Percentiles rank a stretch among this genome's conserved stretches.
phyloP scores from a whole-genome alignment of 2,888 invertebrate species.

The Eulithis prunata region DNA sequence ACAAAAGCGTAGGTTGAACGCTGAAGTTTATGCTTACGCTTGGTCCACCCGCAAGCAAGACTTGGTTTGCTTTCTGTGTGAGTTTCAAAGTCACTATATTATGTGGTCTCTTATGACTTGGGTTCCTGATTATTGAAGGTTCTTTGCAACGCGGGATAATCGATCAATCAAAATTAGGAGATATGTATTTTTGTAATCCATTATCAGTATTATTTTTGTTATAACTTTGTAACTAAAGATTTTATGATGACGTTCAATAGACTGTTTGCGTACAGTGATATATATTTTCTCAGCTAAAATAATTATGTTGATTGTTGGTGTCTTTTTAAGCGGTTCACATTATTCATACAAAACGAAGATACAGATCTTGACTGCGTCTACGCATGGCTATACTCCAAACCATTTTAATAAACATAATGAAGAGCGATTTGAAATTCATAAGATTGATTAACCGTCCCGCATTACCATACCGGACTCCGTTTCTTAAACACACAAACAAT shows the following conservation, averaged over 20 bases:
- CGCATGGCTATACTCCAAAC: constrained; percentile 26
- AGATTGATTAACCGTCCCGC: constrained; percentile 70
- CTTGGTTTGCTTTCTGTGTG: background rate
- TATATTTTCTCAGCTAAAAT: constrained; percentile 4
- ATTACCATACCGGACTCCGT: constrained; percentile 70
- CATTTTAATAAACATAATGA: constrained; percentile 51
- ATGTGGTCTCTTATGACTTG: constrained; percentile 44
- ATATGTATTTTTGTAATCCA: constrained; percentile 25
- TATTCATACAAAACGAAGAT: constrained; percentile 28
- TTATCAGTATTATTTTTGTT: constrained; percentile 6
- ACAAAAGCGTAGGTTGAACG: background rate
- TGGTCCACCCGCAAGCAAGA: background rate
- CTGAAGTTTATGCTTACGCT: constrained; percentile 2
- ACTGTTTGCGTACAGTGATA: background rate
- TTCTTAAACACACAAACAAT: constrained; percentile 81
- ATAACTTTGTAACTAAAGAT: too few relatives aligned
- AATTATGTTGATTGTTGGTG: background rate
- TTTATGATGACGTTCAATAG: background rate
- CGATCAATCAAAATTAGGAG: constrained; percentile 56
- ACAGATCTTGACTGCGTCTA: constrained; percentile 21
- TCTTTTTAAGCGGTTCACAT: constrained; percentile 17
- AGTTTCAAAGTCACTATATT: constrained; percentile 6
- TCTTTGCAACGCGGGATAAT: constrained; percentile 46
- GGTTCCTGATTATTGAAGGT: constrained; percentile 67
- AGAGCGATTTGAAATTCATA: constrained; percentile 67